Evolutionary conservation across 2,113 vertebrate species (phyloP).

Genomic region (Chaetura pelagica): DNA sequence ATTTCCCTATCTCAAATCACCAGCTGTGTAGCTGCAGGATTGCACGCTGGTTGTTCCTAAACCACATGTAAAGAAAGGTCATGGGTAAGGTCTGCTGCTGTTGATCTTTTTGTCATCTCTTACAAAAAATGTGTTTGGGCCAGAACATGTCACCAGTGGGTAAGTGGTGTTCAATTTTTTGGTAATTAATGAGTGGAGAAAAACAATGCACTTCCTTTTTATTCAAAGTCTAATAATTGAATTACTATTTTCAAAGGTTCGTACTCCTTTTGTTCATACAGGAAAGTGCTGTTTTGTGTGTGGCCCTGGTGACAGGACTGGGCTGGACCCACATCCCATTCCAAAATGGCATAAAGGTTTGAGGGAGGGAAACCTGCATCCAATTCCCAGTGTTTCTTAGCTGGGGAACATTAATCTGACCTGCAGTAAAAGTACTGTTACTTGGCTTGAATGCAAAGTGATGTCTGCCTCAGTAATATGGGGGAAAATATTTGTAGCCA

Average conservation of each 20-base stretch:
- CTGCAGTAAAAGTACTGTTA: neutral
- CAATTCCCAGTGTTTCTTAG: neutral
- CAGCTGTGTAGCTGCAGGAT: neutral
- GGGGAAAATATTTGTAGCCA: neutral
- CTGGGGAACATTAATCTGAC: neutral
- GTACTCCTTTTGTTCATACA: neutral
- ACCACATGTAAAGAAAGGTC: neutral
- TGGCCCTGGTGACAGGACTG: neutral
- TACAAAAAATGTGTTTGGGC: neutral
- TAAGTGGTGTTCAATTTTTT: neutral
- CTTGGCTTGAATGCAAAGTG: neutral
- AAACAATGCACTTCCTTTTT: neutral
- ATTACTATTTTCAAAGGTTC: neutral
- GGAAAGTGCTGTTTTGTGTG: neutral
- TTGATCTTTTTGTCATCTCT: neutral
- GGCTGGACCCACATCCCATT: neutral
- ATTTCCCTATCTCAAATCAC: neutral
- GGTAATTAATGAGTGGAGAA: neutral
- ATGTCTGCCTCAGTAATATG: neutral
- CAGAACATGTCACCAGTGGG: neutral
- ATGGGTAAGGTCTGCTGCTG: neutral
- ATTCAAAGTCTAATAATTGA: neutral
- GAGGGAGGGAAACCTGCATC: neutral
- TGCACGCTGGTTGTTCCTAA: neutral
- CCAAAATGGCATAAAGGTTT: neutral